phyloP scores from a whole-genome alignment of 2,113 vertebrate genomes.

The Silurus glanis region DNA sequence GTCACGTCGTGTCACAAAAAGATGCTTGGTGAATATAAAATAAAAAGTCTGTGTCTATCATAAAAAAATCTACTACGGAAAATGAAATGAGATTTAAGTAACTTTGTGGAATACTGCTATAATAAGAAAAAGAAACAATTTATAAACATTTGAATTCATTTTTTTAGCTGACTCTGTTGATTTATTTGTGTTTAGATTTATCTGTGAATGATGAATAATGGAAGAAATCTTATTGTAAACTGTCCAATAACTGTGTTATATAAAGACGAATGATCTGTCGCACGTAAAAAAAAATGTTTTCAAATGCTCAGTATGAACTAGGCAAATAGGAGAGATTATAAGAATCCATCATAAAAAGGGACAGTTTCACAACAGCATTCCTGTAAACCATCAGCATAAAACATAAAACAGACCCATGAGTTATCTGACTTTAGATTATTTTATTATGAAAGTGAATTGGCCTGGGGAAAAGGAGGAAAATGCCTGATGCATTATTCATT shows the following conservation, averaged over 20 bases:
- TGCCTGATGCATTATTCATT: constrained; percentile 26
- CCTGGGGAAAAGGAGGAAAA: background rate
- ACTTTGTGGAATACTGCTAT: background rate
- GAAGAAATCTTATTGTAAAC: too few relatives aligned
- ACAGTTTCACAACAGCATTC: constrained; percentile 24
- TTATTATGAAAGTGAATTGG: constrained; percentile 34
- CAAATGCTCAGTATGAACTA: background rate
- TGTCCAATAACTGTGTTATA: too few relatives aligned
- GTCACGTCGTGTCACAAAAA: background rate
- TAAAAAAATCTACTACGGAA: background rate
- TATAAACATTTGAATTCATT: too few relatives aligned
- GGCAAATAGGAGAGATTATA: background rate
- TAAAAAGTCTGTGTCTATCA: background rate
- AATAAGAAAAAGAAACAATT: background rate
- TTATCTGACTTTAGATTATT: constrained; percentile 41
- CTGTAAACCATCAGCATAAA: constrained; percentile 44
- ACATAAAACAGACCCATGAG: constrained; percentile 14
- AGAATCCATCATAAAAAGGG: background rate
- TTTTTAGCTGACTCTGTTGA: too few relatives aligned
- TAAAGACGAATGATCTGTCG: background rate
- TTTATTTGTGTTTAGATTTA: too few relatives aligned
- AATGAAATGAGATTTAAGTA: background rate
- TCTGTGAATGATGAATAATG: too few relatives aligned
- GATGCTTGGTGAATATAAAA: background rate
- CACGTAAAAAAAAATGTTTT: background rate